Conservation (phyloP, 2,797 vertebrate genomes). For the Petrocephalus schoutedeni region DNA sequence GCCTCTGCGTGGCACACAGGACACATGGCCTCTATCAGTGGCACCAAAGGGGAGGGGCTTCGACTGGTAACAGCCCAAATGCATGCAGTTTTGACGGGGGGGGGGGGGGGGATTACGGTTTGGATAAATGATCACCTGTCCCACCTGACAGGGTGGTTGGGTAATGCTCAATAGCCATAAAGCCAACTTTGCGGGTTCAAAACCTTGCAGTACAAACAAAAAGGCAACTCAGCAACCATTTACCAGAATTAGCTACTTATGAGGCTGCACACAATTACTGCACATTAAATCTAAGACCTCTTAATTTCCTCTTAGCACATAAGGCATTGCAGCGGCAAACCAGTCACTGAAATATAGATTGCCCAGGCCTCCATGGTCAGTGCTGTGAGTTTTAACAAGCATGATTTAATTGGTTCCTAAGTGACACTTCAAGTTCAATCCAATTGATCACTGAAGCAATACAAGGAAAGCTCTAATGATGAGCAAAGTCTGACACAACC, state of each 20-base stretch:
- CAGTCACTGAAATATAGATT: neutral
- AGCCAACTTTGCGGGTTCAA: neutral
- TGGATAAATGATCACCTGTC: constrained; percentile 11
- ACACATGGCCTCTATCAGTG: neutral
- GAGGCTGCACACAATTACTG: neutral
- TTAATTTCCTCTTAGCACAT: neutral
- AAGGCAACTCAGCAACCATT: neutral
- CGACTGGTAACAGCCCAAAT: constrained; percentile 27
- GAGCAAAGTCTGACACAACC: neutral
- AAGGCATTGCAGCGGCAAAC: neutral
- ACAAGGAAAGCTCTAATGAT: neutral
- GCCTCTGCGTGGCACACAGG: constrained; percentile 60
- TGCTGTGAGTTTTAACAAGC: neutral
- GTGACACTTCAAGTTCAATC: neutral
- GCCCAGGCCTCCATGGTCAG: neutral
- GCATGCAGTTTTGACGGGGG: constrained; percentile 39
- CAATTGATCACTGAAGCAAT: neutral
- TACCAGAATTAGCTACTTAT: neutral
- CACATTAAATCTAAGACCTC: neutral
- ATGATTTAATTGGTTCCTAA: neutral
- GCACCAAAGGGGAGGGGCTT: neutral
- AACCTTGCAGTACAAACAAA: neutral
- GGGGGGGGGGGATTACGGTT: constrained; percentile 3
- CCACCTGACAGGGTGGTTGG: neutral
- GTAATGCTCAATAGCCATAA: neutral